Evolutionary conservation across 2,113 vertebrate genomes (phyloP).

Genomic region (Myocastor coypus): DNA sequence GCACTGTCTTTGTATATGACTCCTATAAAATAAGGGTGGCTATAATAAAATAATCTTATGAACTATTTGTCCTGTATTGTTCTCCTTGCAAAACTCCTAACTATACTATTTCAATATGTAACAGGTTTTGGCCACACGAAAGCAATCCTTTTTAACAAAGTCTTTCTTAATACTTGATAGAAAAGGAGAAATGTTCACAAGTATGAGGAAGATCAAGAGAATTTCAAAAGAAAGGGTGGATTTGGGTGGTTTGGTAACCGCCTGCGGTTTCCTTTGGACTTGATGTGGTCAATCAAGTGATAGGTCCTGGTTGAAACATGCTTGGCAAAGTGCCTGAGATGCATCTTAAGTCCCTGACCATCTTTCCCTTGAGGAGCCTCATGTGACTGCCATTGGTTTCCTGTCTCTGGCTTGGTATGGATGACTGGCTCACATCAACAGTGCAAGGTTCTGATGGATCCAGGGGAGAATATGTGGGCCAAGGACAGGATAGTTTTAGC

Average conservation of each 20-base stretch:
- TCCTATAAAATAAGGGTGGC: too few species aligned
- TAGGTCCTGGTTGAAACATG: background rate
- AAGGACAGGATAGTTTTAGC: background rate
- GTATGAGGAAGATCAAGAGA: conserved; percentile 32
- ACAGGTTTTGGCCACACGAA: background rate
- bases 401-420: background rate
- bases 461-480: background rate
- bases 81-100: too few species aligned
- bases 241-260: background rate
- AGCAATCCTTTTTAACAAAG: background rate
- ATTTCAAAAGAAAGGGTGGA: conserved; percentile 26
- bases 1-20: too few species aligned
- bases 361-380: background rate
- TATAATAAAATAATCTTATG: too few species aligned
- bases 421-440: background rate
- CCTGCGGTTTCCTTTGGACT: background rate
- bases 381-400: background rate
- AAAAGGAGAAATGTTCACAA: conserved; percentile 18
- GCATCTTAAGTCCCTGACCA: background rate
- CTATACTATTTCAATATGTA: background rate
- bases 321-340: background rate
- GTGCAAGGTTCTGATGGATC: conserved; percentile 3
- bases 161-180: background rate
- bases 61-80: too few species aligned
- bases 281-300: conserved; percentile 13